phyloP scores from a whole-genome alignment of 2,888 invertebrate genomes.

The Drosophila helvetica region DNA sequence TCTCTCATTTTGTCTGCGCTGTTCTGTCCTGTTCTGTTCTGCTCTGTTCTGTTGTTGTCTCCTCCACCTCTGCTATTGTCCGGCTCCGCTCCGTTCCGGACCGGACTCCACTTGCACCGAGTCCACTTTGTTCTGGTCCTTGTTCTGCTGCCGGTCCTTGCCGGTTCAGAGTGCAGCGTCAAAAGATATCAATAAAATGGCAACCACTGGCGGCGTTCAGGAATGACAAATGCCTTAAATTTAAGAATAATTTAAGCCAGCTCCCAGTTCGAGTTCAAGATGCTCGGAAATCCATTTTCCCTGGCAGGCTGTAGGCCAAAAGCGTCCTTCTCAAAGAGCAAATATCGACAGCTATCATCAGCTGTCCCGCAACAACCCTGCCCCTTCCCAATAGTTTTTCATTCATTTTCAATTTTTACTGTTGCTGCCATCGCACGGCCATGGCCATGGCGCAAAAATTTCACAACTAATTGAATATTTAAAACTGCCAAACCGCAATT shows the following conservation, averaged over 20 bases:
- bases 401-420: constrained; percentile 41
- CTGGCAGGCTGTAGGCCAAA: constrained; percentile 24
- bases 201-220: constrained; percentile 32
- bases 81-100: not conserved
- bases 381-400: constrained; percentile 2
- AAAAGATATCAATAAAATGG: constrained; percentile 74
- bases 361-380: not conserved
- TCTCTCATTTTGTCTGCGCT: not conserved
- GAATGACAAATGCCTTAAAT: constrained; percentile 27
- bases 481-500: constrained; percentile 82
- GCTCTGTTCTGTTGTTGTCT: not conserved
- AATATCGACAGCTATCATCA: constrained; percentile 62
- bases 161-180: constrained; percentile 50
- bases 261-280: constrained; percentile 9
- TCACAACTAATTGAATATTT: constrained; percentile 82
- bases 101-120: not conserved
- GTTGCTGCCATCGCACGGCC: constrained; percentile 18
- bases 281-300: not conserved
- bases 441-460: constrained; percentile 66
- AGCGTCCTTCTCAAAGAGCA: constrained; percentile 48
- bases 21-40: not conserved
- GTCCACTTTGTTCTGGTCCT: constrained; percentile 35
- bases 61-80: constrained; percentile 20
- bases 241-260: constrained; percentile 16
- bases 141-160: constrained; percentile 9